phyloP scores from a whole-genome alignment of 2,113 vertebrate genomes.

The Callorhinus ursinus region DNA sequence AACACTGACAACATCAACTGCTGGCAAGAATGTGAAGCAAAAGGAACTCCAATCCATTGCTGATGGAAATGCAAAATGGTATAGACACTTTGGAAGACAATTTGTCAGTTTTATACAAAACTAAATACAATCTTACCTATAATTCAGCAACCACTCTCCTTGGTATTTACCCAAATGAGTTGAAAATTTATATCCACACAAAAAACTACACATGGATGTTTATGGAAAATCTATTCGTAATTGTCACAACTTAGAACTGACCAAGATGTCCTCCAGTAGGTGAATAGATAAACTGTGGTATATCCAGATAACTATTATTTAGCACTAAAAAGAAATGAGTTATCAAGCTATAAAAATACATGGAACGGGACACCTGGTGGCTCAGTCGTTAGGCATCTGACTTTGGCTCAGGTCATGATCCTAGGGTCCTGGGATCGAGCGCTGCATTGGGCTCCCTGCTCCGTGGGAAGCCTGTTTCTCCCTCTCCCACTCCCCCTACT shows the following conservation, averaged over 20 bases:
- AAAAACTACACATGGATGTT: neutral
- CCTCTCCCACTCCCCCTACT: too few species aligned
- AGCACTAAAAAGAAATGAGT: neutral
- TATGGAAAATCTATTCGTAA: neutral
- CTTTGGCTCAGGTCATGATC: too few species aligned
- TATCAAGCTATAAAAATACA: neutral
- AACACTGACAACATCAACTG: neutral
- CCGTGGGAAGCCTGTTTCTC: too few species aligned
- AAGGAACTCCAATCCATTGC: neutral
- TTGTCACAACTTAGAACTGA: neutral
- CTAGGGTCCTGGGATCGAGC: too few species aligned
- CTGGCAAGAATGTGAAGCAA: neutral
- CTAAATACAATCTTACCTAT: neutral
- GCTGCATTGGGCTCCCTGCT: too few species aligned
- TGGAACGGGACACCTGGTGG: neutral
- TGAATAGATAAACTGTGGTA: neutral
- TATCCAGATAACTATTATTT: neutral
- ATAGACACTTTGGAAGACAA: neutral
- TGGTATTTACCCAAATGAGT: neutral
- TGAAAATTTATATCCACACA: neutral
- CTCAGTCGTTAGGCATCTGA: too few species aligned
- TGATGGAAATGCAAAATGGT: neutral
- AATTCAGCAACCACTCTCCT: neutral
- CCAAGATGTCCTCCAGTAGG: neutral
- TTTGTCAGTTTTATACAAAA: neutral